Evolutionary conservation across 2,797 vertebrate species (phyloP).

Genomic region (Lagodon rhomboides): DNA sequence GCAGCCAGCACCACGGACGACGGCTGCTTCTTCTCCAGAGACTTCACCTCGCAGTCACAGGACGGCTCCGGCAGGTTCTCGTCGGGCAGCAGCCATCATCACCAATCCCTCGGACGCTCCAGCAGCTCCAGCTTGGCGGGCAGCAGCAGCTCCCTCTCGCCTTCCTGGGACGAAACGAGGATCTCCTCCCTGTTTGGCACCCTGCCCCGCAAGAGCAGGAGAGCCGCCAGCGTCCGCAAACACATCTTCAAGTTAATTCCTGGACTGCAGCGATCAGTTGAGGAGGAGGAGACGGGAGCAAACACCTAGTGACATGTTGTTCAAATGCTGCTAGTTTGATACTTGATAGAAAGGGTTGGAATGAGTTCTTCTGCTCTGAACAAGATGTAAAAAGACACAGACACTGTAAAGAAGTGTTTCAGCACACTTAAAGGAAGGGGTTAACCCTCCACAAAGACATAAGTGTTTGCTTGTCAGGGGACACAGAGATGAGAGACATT

Average conservation of each 20-base stretch:
- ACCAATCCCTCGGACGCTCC: constrained; percentile 79
- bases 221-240: constrained; percentile 86
- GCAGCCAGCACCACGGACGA: constrained; percentile 86
- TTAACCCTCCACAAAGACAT: neutral
- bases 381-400: constrained; percentile 10
- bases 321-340: neutral
- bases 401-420: constrained; percentile 27
- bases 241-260: constrained; percentile 93
- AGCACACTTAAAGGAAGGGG: neutral
- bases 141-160: constrained; percentile 88
- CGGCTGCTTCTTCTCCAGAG: constrained; percentile 84
- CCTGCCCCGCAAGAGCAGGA: constrained; percentile 89
- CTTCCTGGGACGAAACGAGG: constrained; percentile 85
- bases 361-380: constrained; percentile 9
- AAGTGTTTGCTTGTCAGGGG: constrained; percentile 8
- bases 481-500: constrained; percentile 28
- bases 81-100: constrained; percentile 71
- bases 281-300: constrained; percentile 87
- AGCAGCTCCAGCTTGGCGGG: constrained; percentile 88
- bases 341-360: neutral
- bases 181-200: constrained; percentile 90
- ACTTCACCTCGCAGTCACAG: constrained; percentile 39
- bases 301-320: constrained; percentile 40
- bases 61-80: constrained; percentile 51
- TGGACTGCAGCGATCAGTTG: constrained; percentile 91